Evolutionary conservation across 2,797 vertebrate species (phyloP).

Genomic region (Urophycis tenuis): DNA sequence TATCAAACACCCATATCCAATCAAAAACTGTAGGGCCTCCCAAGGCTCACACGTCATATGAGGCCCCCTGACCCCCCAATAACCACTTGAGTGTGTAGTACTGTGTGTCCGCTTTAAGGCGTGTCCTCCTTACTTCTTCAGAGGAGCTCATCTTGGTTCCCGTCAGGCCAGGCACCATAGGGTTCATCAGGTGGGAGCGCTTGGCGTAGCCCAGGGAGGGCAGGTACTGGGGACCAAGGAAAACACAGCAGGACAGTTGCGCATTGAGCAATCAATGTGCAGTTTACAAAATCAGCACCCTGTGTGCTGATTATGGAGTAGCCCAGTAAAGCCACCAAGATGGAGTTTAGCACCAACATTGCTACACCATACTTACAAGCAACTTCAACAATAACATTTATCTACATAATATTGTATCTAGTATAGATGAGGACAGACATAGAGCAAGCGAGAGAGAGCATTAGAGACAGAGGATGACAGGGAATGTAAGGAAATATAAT

Average conservation of each 20-base stretch:
- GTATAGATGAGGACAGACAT: not conserved
- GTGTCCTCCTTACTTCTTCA: constrained; percentile 78
- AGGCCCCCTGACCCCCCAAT: too few relatives aligned
- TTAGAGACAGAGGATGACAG: not conserved
- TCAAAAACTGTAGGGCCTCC: not conserved
- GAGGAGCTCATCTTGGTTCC: constrained; percentile 97
- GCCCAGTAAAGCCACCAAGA: too few relatives aligned
- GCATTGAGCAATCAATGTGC: too few relatives aligned
- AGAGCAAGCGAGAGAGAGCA: not conserved
- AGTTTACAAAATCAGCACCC: too few relatives aligned
- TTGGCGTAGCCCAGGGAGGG: constrained; percentile 89
- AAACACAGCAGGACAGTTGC: not conserved
- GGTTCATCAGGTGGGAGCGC: constrained; percentile 94
- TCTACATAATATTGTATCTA: not conserved
- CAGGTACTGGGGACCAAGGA: constrained; percentile 74
- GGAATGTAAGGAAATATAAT: not conserved
- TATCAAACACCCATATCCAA: not conserved
- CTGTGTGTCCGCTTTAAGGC: not conserved
- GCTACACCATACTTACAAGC: too few relatives aligned
- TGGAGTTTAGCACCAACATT: too few relatives aligned
- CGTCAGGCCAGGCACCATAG: constrained; percentile 95
- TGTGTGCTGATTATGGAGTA: too few relatives aligned
- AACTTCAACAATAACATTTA: not conserved
- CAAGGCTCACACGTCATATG: too few relatives aligned
- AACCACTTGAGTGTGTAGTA: too few relatives aligned